Evolutionary conservation across 2,888 invertebrate species (phyloP), one percentile per base, ranked within the genome.

Genomic region (Drosophila antonietae): DNA sequence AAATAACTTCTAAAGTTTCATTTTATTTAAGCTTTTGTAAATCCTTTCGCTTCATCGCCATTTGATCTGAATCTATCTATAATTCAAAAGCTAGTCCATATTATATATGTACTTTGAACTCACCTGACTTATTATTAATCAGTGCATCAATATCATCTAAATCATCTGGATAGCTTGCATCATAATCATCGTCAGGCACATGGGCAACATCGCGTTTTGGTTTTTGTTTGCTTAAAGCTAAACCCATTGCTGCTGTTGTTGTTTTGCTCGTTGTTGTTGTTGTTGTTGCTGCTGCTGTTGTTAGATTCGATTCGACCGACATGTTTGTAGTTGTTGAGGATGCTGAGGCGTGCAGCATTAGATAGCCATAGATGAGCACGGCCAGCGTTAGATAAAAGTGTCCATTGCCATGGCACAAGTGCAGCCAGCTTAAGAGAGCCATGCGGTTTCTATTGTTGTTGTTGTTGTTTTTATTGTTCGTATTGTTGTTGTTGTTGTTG

Each of bases 121-220:
- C 64, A 92, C 92, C 92, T 67, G 92, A 91, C 85, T 92, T 92
- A 88, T 93, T 92, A 75, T 90, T 90, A 68, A 92, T 89, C 82
- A 92, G 85, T 68, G 87, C 87, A 73, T 92, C 93, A 75, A 92
- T 85, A 70, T 92, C 92, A 79, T 92, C 92, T 68, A 91, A 86
- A 75, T 93, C 92, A 77, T 92, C 92, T 23, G 90, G 89, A 85
- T 92, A 92, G 78, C 91, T 92, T 70, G 91, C 91, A 78, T 93
- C 92, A 67, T 92, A 81, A 46, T 92, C 93, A 75, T 91, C 89
- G 56, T 90, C 92, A 89, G 92, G 90, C 90, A 91, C 87, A 85
- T 91, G 90, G 88, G 91, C 91, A 73, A 91, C 92, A 85, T 91
- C 92, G 57, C 92, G 92, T 74, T 85, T 91, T 49, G 62, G 49